Evolutionary conservation across 2,797 vertebrate genomes (phyloP).

Genomic region (Gastrophryne carolinensis): DNA sequence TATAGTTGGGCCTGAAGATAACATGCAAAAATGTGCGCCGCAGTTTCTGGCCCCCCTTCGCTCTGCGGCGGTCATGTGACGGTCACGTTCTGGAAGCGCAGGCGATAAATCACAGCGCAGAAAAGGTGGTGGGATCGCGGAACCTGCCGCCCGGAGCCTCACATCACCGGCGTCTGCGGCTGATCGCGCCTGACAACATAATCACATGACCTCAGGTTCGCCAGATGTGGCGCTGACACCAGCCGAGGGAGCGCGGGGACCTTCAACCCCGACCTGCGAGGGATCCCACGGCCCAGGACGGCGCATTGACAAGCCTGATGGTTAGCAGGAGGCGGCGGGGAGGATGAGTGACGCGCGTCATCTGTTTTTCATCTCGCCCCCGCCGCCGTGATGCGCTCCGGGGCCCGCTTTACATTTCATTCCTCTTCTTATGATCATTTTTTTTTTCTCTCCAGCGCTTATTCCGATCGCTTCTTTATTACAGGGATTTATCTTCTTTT

Average conservation of each 20-base stretch:
- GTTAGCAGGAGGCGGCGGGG: conserved; percentile 18
- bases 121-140: not conserved
- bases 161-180: conserved; percentile 1
- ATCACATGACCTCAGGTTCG: conserved; percentile 46
- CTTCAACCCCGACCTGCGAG: conserved; percentile 40
- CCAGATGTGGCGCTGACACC: conserved; percentile 41
- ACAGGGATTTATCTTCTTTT: too few species aligned
- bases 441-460: too few species aligned
- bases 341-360: conserved; percentile 1
- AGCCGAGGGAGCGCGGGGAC: conserved; percentile 12
- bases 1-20: too few species aligned
- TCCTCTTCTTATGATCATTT: too few species aligned
- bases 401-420: too few species aligned
- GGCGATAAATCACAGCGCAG: conserved; percentile 11
- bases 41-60: too few species aligned
- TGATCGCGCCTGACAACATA: conserved; percentile 39
- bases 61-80: too few species aligned
- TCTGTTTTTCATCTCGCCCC: conserved; percentile 16
- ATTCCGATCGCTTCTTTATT: too few species aligned
- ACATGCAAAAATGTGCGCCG: too few species aligned
- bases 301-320: conserved; percentile 36
- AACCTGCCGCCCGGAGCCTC: not conserved
- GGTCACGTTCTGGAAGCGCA: not conserved
- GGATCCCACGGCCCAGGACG: conserved; percentile 16
- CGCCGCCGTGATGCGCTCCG: not conserved